A percentile compares a stretch with the other conserved stretches of the same genome.
Conservation (phyloP, 2,113 vertebrate genomes). For the Hiodon tergisus region DNA sequence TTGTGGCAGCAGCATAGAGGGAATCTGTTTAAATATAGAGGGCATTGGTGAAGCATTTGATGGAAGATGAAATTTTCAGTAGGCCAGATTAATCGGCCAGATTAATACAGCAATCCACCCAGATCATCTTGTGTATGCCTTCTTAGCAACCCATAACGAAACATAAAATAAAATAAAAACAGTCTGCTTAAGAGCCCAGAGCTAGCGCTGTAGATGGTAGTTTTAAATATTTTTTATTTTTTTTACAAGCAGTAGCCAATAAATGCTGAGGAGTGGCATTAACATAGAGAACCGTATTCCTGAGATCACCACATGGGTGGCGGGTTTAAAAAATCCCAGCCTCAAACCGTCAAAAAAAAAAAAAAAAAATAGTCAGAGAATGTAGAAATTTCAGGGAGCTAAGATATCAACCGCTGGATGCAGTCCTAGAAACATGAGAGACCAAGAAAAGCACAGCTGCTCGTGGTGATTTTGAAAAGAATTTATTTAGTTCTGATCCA, state of each 20-base stretch:
- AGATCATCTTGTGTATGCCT: conserved; percentile 39
- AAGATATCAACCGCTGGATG: conserved; percentile 51
- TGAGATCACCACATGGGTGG: conserved; percentile 43
- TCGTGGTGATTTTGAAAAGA: conserved; percentile 42
- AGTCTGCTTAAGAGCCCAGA: background rate
- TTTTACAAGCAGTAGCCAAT: background rate
- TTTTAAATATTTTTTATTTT: too few relatives aligned
- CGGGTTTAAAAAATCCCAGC: conserved; percentile 13
- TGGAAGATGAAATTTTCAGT: conserved; percentile 22
- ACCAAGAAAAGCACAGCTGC: conserved; percentile 53
- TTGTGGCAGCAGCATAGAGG: conserved; percentile 25
- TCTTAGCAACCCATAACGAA: conserved; percentile 41
- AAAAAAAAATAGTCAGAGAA: conserved; percentile 31
- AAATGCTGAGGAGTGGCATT: background rate
- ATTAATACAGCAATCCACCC: too few relatives aligned
- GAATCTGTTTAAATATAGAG: conserved; percentile 29
- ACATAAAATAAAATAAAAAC: conserved; percentile 42
- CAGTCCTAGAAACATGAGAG: conserved; percentile 35
- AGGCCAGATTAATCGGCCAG: conserved; percentile 36
- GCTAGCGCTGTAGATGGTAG: too few relatives aligned
- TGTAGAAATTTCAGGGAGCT: conserved; percentile 31
- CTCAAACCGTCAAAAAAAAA: conserved; percentile 22
- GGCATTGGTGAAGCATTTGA: conserved; percentile 28
- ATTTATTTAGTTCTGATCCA: conserved; percentile 40
- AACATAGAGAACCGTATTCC: conserved; percentile 18